Conservation (phyloP, 2,797 vertebrate species). For the Danio choprae region DNA sequence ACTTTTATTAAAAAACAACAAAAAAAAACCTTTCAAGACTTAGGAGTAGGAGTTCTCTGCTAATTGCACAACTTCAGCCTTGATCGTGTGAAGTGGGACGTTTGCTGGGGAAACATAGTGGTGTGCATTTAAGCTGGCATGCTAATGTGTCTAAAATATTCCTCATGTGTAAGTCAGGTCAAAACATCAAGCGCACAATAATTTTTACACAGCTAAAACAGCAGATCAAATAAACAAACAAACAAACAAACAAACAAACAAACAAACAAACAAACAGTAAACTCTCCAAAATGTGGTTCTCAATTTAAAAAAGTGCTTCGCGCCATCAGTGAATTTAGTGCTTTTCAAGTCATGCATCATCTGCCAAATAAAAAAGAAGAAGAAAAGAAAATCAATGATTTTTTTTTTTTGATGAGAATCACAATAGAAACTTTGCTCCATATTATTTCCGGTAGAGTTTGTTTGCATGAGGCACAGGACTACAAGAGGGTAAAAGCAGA, state of each 20-base stretch:
- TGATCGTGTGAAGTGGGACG: not conserved
- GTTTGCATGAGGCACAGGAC: slow-evolving; percentile 28
- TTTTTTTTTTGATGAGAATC: not conserved
- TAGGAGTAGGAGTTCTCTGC: not conserved
- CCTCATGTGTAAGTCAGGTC: not conserved
- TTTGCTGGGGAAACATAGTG: not conserved
- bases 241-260: not conserved
- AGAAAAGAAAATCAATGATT: not conserved
- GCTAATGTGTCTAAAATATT: not conserved
- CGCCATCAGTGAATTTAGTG: not conserved
- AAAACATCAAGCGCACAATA: slow-evolving; percentile 9
- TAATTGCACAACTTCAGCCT: slow-evolving; percentile 1
- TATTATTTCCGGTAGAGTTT: slow-evolving; percentile 15
- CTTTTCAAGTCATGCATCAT: slow-evolving; percentile 4
- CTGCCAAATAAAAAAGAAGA: not conserved
- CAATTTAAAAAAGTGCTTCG: not conserved
- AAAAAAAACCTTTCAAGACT: not conserved
- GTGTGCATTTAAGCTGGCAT: not conserved
- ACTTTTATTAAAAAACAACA: not conserved
- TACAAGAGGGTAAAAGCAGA: slow-evolving; percentile 19
- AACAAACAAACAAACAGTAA: not conserved
- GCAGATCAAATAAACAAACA: not conserved
- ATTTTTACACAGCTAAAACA: slow-evolving; percentile 3
- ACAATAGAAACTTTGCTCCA: not conserved
- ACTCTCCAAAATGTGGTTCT: not conserved